Evolutionary conservation across 2,113 vertebrate species (phyloP), one percentile per base, ranked within the genome.

Genomic region (Tetrax tetrax): DNA sequence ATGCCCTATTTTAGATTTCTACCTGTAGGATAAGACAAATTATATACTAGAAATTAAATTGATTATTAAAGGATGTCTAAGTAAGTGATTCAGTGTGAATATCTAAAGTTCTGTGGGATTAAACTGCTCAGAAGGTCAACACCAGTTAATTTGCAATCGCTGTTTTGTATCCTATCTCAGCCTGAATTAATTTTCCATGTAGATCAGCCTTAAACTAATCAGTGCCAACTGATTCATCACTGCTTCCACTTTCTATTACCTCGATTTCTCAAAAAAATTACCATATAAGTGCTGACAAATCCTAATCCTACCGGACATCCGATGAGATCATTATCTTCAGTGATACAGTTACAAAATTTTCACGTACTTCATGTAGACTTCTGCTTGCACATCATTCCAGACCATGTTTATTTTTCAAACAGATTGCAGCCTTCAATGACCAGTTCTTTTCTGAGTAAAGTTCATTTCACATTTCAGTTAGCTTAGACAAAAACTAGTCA

Each of bases 1-100:
- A 79, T 45, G 28, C 8, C 29, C 19, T 81, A 53, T 87, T 95
- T 93, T 82, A 75, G 43, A 78, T 57, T 95, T 89, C 45, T 79
- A 60, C 53, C 35, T 89, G 82, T 87, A 91, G 69, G 89, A 93
- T 69, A 79, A 89, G 53, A 92, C 87, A 48, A 93, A 82, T 94
- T 74, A 91, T 66, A 78, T 27, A 56, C 21, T 71, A 82, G 65
- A 89, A 94, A 89, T 64, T 13, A 95, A 95, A 90, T 27, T 68
- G 25, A 87, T 87, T 91, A 63, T 68, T 91, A 91, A 89, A 91
- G 24, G 69, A 87, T 79, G 53, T 68, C 74, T 89, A 87, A 93
- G 81, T 87, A 89, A 90, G 48, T 1, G 5, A 92, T 91, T 91
- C 33, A 28, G 17, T 76, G 48, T 68, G 24, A 87, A 75, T 76